Base-by-base conservation (phyloP, 2,888 invertebrate genomes). In the Troilus luridus region DNA sequence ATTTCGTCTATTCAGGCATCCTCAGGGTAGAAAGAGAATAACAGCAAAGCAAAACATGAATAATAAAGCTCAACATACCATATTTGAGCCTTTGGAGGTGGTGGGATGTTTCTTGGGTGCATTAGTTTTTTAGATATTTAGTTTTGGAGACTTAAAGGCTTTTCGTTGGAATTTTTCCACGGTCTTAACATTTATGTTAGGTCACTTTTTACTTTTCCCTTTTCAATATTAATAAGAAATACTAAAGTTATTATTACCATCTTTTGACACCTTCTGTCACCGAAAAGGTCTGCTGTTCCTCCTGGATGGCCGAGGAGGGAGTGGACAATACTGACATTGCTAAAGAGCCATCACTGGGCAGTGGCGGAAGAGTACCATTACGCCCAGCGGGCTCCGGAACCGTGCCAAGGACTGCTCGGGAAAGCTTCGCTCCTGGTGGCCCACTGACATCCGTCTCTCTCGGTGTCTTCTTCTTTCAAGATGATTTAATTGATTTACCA, bases 401-500 rank as follows among this genome's bases (percentile, higher is more conserved):
- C 85, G 85, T 54, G 85, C 85, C 85, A 85, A 85, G 85, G 85
- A 85, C 85, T 85, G 85, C 85, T 12, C 85, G 85, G 85, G 85
- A 85, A 85, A 85, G 85, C 85, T 85, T 56, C 54, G 8, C 54
- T 81, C 81, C 21, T 54, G 81, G 21, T 81, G 85, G 56, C 85
- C 56, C 54, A 11, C 85, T 85, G 56, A 56, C 72, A 77, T 77
- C 85, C 27, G 7, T 27, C 12, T 12, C 5, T 21, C 9, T 81
- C 81, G 10, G 21, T 7, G 41, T 85, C 85, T 85, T 56, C 85
- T 21, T 85, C 0, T 0, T 21, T 5, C 2, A 56, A n/a, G n/a
- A 11, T 54, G 6, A 0, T 67, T 3, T 2, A 41, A 19, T 59
- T 59, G 7, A 59, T 1, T 59, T 10, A 59, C n/a, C n/a, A n/a